These are phyloP conservation scores for Xanthia icteritia DNA, from an alignment of 2,888 invertebrate species.

Conservation along the genomic window DNA sequence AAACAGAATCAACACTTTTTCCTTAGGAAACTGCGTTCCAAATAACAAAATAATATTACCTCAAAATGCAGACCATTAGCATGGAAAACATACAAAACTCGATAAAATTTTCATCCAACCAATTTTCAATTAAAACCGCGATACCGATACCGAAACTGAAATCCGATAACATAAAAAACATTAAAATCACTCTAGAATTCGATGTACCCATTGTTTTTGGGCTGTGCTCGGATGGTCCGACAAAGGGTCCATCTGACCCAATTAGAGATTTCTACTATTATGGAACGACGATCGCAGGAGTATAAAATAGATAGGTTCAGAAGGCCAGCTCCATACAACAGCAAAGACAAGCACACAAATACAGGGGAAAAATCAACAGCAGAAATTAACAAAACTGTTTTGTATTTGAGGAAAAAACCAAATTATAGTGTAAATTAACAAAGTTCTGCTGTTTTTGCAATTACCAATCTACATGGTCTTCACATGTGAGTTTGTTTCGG, in stretches of 20 bases:
- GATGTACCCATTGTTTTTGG: constrained; percentile 62
- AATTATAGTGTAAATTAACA: neutral
- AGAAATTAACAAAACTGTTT: neutral
- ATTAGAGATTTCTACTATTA: constrained; percentile 52
- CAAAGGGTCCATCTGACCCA: constrained; percentile 59
- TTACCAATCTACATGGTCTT: neutral
- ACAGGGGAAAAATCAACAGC: neutral
- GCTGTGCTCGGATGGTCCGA: constrained; percentile 14
- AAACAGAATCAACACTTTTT: neutral
- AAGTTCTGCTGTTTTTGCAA: neutral
- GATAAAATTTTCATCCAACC: neutral
- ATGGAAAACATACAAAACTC: neutral
- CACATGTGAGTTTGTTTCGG: too few species aligned
- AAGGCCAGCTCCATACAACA: neutral
- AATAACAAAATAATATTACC: neutral
- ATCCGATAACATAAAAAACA: constrained; percentile 36
- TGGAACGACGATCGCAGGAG: constrained; percentile 35
- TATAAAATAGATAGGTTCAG: neutral
- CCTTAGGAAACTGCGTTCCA: neutral
- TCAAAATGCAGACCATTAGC: neutral
- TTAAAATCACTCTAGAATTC: constrained; percentile 65
- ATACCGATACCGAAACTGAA: constrained; percentile 6
- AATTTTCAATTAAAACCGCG: constrained; percentile 23
- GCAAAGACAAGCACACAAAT: neutral
- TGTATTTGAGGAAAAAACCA: neutral